phyloP scores from a whole-genome alignment of 2,888 invertebrate genomes.

The Criorhina ranunculi region DNA sequence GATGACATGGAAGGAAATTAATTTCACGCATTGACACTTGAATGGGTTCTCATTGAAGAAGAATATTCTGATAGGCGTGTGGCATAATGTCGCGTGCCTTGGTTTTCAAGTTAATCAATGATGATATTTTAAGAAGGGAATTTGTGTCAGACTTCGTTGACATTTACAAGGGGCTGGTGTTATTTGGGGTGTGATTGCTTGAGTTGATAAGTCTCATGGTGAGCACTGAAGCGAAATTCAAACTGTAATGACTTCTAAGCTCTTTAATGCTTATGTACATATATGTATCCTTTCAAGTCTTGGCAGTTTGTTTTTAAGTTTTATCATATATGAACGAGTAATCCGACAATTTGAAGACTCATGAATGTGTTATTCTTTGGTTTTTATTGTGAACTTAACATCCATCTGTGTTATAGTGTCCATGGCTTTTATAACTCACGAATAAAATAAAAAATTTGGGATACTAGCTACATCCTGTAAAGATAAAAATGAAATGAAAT shows the following conservation, averaged over 20 bases:
- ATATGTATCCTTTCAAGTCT: background rate
- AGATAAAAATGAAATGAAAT: no score
- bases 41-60: slow-evolving; percentile 14
- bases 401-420: no score
- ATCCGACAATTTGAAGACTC: no score
- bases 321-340: no score
- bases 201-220: background rate
- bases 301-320: background rate
- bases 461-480: no score
- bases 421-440: no score
- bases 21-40: slow-evolving; percentile 55
- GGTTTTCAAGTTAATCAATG: slow-evolving; percentile 30
- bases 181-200: background rate
- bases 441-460: no score
- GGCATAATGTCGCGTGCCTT: slow-evolving; percentile 7
- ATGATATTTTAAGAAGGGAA: slow-evolving; percentile 39
- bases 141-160: slow-evolving; percentile 39
- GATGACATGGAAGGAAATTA: slow-evolving; percentile 51
- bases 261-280: no score
- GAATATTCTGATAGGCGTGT: slow-evolving; percentile 19
- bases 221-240: slow-evolving; percentile 4
- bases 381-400: no score
- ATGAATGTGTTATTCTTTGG: no score
- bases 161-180: slow-evolving; percentile 3
- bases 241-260: background rate